These are phyloP conservation scores for Xestobium rufovillosum DNA, from an alignment of 2,888 invertebrate genomes.

Conservation along the genomic window DNA sequence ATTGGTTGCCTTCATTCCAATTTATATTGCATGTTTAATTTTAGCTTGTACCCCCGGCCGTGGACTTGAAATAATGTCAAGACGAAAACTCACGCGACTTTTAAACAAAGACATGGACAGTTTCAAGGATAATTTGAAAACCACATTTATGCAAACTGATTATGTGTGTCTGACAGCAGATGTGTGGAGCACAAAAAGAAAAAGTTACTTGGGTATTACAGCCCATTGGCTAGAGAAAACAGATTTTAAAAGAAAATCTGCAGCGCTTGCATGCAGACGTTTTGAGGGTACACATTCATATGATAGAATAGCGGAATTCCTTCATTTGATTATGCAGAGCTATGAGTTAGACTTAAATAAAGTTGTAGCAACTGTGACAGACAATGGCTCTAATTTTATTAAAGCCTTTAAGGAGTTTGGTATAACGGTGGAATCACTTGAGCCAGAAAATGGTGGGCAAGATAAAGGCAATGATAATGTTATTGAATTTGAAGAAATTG, in stretches of 20 bases:
- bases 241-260: constrained; percentile 21
- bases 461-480: not conserved
- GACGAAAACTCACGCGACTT: too few relatives aligned
- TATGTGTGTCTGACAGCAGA: constrained; percentile 22
- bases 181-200: constrained; percentile 24
- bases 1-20: too few relatives aligned
- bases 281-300: constrained; percentile 23
- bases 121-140: too few relatives aligned
- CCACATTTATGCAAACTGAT: too few relatives aligned
- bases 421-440: too few relatives aligned
- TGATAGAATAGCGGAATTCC: constrained; percentile 22
- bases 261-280: constrained; percentile 24
- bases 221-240: constrained; percentile 22
- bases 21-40: too few relatives aligned
- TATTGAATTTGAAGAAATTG: not conserved
- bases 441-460: not conserved
- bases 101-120: too few relatives aligned
- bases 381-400: constrained; percentile 21
- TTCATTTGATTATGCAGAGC: constrained; percentile 17
- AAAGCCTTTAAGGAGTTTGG: constrained; percentile 21
- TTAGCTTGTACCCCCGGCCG: too few relatives aligned
- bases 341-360: constrained; percentile 14
- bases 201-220: constrained; percentile 26
- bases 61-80: too few relatives aligned
- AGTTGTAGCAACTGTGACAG: constrained; percentile 19